Base-by-base conservation (phyloP, 1,140 invertebrate genomes). In the Apis florea region DNA sequence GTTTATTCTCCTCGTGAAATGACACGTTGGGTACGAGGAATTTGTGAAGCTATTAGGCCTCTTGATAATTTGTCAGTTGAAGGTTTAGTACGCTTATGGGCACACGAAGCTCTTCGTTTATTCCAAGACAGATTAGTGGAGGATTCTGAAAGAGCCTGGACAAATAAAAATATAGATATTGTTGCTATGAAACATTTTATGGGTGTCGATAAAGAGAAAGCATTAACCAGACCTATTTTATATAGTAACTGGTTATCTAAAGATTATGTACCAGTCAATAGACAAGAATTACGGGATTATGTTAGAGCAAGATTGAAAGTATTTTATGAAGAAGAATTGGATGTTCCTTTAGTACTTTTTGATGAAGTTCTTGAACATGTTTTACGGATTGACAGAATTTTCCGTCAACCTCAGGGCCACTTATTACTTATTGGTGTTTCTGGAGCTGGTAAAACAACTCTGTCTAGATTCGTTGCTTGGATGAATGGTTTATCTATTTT, bases 311-410 rank as follows among this genome's bases (percentile, higher is more conserved):
- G 99, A 83, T 95, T 99, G 0, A 99, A 99, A 95, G 97, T 99
- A n/a, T 99, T 99, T 94, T 99, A 99, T 91, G 99, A 99, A 94
- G 99, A 99, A 95, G 99, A 99, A 92, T 93, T 99, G 54, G 99
- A 99, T 94, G 99, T 99, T 10, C 98, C 98, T 0, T 94, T 99
- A 8, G 99, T 99, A 51, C 94, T 99, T 3, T 99, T 99, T 93
- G 98, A 99, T 93, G 99, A 99, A 94, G 99, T 99, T 58, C 93
- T 99, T 15, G 99, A 99, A 91, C 99, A 99, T 93, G 99, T 99
- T 51, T 93, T 99, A 58, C 95, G 99, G 86, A 99, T 99, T 91
- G 99, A 99, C 94, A 95, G 99, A 91, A 99, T 99, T 88, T 99
- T 99, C 95, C 95, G 99, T 68, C 99, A 99, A 94, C 99, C 99